Conservation (phyloP, 2,888 invertebrate genomes). For the Spatulosminthurus flaviceps region DNA sequence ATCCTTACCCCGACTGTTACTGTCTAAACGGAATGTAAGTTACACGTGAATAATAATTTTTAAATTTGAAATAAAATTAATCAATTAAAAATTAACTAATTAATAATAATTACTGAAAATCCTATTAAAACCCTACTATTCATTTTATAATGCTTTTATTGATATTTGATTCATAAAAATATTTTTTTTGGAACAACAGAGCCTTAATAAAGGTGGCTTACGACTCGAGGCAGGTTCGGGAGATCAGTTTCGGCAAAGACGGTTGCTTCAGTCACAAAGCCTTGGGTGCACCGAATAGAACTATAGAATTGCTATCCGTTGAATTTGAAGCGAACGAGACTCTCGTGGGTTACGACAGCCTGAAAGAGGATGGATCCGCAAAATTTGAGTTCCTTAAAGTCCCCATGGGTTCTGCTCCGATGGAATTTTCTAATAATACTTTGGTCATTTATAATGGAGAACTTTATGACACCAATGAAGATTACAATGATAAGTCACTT, state of each 20-base stretch:
- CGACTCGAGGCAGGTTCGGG: background rate
- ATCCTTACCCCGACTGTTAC: slow-evolving; percentile 38
- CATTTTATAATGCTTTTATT: no score
- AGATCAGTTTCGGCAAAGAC: slow-evolving; percentile 23
- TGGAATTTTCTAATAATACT: background rate
- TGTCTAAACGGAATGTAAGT: slow-evolving; percentile 40
- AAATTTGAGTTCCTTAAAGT: slow-evolving; percentile 14
- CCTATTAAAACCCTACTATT: no score
- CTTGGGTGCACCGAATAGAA: slow-evolving; percentile 15
- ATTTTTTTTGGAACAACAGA: no score
- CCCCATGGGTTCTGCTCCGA: no score
- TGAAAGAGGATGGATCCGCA: background rate
- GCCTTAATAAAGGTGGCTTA: background rate
- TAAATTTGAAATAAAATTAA: no score
- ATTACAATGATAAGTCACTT: background rate
- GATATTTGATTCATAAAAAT: no score
- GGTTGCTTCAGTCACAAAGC: slow-evolving; percentile 41
- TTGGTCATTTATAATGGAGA: slow-evolving; percentile 36
- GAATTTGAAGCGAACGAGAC: slow-evolving; percentile 4
- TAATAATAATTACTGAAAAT: no score
- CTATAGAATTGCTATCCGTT: background rate
- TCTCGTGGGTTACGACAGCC: slow-evolving; percentile 5
- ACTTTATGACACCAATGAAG: slow-evolving; percentile 16
- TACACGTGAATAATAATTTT: no score
- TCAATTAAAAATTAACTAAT: no score